phyloP scores from a whole-genome alignment of 37 sponge, comb jelly and placozoan species.

The Spongia lamella region DNA sequence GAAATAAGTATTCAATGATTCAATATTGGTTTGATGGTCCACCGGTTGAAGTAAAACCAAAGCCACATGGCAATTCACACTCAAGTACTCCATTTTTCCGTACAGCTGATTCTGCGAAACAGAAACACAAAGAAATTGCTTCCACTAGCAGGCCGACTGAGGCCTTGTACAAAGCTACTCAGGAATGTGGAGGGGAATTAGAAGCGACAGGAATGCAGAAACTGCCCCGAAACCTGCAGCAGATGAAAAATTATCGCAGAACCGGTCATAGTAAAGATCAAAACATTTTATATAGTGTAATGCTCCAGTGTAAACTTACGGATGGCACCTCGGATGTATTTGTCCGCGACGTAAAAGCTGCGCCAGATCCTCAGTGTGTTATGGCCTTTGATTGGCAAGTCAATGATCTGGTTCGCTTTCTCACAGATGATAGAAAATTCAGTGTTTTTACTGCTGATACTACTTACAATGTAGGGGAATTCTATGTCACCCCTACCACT shows the following conservation, averaged over 20 bases:
- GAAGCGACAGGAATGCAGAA: too few species aligned
- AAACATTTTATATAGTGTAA: conserved; percentile 35
- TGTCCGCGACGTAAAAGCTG: conserved; percentile 47
- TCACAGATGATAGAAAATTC: not conserved
- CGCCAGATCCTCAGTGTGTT: conserved; percentile 47
- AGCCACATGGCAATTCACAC: conserved; percentile 15
- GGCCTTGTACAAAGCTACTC: too few species aligned
- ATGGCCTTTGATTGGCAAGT: conserved; percentile 43
- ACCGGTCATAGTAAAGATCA: not conserved
- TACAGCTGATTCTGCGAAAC: conserved; percentile 8
- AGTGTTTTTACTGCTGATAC: conserved; percentile 38
- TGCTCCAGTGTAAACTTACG: conserved; percentile 45
- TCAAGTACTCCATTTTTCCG: not conserved
- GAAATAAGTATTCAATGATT: conserved; percentile 7
- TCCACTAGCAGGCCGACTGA: conserved; percentile 2
- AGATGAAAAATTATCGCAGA: too few species aligned
- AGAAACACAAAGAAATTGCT: conserved; percentile 1
- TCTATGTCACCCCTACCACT: conserved; percentile 50
- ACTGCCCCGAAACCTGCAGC: too few species aligned
- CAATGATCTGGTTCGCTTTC: conserved; percentile 26
- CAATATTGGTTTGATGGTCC: conserved; percentile 16
- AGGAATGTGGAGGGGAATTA: too few species aligned
- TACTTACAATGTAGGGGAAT: conserved; percentile 49
- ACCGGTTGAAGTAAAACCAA: not conserved
- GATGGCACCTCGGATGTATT: conserved; percentile 33